These are phyloP conservation scores for Craniophora ligustri DNA, from an alignment of 2,888 invertebrate genomes.

Conservation along the genomic window DNA sequence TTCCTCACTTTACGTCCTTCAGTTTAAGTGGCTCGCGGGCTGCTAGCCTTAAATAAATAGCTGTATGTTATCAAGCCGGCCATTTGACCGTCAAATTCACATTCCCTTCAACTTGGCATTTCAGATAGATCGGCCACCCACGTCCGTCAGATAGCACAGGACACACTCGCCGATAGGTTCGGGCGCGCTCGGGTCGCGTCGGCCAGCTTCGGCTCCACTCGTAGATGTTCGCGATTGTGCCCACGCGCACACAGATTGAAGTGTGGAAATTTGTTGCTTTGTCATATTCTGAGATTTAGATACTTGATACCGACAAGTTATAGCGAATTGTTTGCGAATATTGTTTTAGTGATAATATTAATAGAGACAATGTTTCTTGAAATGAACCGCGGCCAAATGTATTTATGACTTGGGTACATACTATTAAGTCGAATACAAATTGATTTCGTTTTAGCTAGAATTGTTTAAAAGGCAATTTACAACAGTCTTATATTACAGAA, in stretches of 20 bases:
- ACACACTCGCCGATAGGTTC: slow-evolving; percentile 56
- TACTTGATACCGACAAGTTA: slow-evolving; percentile 56
- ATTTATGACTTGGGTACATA: slow-evolving; percentile 26
- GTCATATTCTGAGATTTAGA: slow-evolving; percentile 62
- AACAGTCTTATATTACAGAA: too few relatives aligned
- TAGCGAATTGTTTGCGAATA: slow-evolving; percentile 57
- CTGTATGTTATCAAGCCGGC: slow-evolving; percentile 45
- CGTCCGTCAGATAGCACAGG: slow-evolving; percentile 53
- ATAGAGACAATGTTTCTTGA: slow-evolving; percentile 55
- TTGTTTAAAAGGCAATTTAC: too few relatives aligned
- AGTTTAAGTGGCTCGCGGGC: slow-evolving; percentile 26
- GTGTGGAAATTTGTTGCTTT: slow-evolving; percentile 61
- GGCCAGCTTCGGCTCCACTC: slow-evolving; percentile 58
- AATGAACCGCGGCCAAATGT: slow-evolving; percentile 41
- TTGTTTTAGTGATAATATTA: slow-evolving; percentile 54
- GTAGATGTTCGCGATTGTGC: slow-evolving; percentile 67
- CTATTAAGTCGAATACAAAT: slow-evolving; percentile 29
- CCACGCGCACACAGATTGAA: slow-evolving; percentile 69
- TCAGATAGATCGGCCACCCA: slow-evolving; percentile 65
- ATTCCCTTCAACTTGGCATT: slow-evolving; percentile 60
- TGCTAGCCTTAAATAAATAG: slow-evolving; percentile 52
- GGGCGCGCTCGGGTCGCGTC: slow-evolving; percentile 64
- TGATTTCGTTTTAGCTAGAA: slow-evolving; percentile 31
- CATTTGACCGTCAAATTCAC: slow-evolving; percentile 59
- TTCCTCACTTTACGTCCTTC: slow-evolving; percentile 7